Conservation (phyloP, 2,888 invertebrate genomes). For the Corbicula japonica region DNA sequence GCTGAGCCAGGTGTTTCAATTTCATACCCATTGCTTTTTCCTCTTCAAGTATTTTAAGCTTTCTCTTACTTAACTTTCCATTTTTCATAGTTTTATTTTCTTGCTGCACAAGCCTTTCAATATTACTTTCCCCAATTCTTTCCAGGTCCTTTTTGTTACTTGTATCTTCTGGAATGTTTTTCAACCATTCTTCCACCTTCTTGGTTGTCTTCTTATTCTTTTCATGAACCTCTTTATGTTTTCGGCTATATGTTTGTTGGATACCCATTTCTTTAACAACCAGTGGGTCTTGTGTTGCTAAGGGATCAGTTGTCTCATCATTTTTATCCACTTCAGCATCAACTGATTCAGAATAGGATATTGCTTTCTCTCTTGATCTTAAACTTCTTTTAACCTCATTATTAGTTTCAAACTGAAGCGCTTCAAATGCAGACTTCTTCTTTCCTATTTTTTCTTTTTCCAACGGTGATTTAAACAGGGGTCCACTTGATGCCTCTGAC, state of each 20-base stretch:
- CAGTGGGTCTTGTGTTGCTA: no score
- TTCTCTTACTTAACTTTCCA: slow-evolving; percentile 10
- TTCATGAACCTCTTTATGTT: slow-evolving; percentile 14
- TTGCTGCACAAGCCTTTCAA: not conserved
- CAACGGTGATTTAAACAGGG: slow-evolving; percentile 39
- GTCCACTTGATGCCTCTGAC: slow-evolving; percentile 39
- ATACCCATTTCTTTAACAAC: slow-evolving; percentile 4
- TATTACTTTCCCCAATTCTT: not conserved
- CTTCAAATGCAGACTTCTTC: not conserved
- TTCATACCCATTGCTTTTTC: slow-evolving; percentile 50
- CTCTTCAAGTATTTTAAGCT: slow-evolving; percentile 7
- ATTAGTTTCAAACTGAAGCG: not conserved
- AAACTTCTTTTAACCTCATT: slow-evolving; percentile 34
- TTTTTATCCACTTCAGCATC: slow-evolving; percentile 4
- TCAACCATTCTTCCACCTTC: slow-evolving; percentile 61
- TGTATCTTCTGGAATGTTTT: slow-evolving; percentile 23
- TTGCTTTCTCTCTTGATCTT: slow-evolving; percentile 22
- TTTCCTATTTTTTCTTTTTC: no score
- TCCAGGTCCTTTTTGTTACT: not conserved
- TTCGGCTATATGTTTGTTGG: slow-evolving; percentile 56
- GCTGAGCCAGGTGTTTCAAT: slow-evolving; percentile 45
- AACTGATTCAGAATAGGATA: slow-evolving; percentile 5
- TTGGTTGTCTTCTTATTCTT: slow-evolving; percentile 40
- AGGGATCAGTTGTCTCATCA: slow-evolving; percentile 2
- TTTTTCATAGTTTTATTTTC: slow-evolving; percentile 6